phyloP scores from a whole-genome alignment of 2,888 invertebrate genomes.

The Zaprionus bogoriensis region DNA sequence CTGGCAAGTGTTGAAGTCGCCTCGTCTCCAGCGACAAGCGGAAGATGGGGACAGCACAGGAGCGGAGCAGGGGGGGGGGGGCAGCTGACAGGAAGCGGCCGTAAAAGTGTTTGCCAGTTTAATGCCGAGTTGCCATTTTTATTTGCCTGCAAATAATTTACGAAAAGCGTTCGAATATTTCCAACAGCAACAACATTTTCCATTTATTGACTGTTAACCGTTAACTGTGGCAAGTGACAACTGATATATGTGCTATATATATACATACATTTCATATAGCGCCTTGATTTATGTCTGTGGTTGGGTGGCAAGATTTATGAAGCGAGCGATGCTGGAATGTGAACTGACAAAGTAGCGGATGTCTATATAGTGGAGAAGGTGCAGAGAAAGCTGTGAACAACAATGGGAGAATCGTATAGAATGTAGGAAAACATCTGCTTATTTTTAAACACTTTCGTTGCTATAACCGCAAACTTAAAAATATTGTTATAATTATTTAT shows the following conservation, averaged over 20 bases:
- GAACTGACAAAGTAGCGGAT: too few species aligned
- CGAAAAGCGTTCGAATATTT: constrained; percentile 17
- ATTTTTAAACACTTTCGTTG: too few species aligned
- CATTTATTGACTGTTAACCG: constrained; percentile 39
- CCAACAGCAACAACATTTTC: too few species aligned
- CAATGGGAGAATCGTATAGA: too few species aligned
- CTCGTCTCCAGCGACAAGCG: constrained; percentile 26
- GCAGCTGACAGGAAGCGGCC: constrained; percentile 40
- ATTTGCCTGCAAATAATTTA: constrained; percentile 10
- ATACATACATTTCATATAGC: neutral
- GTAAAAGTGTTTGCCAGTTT: constrained; percentile 53
- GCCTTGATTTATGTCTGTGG: neutral
- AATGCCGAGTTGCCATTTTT: constrained; percentile 28
- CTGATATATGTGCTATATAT: constrained; percentile 1
- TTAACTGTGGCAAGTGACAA: constrained; percentile 1
- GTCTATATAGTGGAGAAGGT: too few species aligned
- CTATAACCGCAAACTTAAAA: too few species aligned
- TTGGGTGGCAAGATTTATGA: neutral
- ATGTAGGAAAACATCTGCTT: too few species aligned
- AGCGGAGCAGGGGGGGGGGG: neutral
- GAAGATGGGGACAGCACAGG: neutral
- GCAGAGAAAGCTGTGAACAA: too few species aligned
- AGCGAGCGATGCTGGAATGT: neutral
- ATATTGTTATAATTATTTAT: too few species aligned
- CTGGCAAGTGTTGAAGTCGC: constrained; percentile 64